Conservation (phyloP, 2,797 vertebrate species). For the Momotus momota region DNA sequence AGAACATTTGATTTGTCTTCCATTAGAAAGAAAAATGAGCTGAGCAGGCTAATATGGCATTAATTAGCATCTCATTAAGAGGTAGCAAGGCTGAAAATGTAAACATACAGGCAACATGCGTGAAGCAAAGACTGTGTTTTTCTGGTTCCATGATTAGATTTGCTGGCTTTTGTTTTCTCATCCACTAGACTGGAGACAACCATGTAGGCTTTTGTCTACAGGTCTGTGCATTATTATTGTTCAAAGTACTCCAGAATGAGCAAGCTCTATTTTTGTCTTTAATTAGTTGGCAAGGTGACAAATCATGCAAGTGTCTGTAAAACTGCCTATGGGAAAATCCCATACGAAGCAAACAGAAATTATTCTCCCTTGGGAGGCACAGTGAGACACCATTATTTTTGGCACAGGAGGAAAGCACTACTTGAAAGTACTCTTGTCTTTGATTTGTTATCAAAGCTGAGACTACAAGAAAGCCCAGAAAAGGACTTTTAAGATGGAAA, state of each 20-base stretch:
- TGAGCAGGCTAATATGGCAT: background rate
- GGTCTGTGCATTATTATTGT: constrained; percentile 26
- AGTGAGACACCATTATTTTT: constrained; percentile 51
- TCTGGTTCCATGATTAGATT: constrained; percentile 39
- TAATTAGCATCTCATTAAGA: constrained; percentile 39
- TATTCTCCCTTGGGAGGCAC: constrained; percentile 32
- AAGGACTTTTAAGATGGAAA: constrained; percentile 3
- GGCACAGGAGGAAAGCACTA: constrained; percentile 56
- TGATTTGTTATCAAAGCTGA: constrained; percentile 64
- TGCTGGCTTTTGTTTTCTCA: constrained; percentile 3
- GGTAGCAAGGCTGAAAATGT: background rate
- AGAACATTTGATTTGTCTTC: background rate
- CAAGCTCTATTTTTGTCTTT: constrained; percentile 36
- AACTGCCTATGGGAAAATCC: constrained; percentile 41
- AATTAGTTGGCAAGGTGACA: constrained; percentile 55
- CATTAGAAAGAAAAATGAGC: constrained; percentile 29
- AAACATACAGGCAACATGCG: background rate
- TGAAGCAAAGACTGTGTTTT: background rate
- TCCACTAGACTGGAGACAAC: background rate
- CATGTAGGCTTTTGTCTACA: constrained; percentile 26
- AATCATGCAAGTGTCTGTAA: constrained; percentile 44
- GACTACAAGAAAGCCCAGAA: constrained; percentile 19
- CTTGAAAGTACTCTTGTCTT: constrained; percentile 61
- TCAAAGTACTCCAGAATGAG: constrained; percentile 46
- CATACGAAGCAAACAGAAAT: constrained; percentile 23